These are phyloP conservation scores for Tetragonula clypearis DNA, from an alignment of 1,140 invertebrate species.

Conservation along the genomic window DNA sequence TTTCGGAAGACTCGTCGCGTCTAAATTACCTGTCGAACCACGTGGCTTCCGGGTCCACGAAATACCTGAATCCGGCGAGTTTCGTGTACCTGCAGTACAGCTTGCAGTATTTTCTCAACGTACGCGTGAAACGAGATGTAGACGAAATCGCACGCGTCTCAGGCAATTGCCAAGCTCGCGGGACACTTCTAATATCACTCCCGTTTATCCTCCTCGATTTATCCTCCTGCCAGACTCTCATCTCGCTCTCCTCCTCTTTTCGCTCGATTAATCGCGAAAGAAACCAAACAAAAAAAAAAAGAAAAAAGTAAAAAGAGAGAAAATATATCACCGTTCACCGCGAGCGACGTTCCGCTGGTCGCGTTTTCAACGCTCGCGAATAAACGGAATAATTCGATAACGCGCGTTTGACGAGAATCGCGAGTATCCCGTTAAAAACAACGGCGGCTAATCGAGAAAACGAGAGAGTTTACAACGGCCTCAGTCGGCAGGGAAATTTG, in stretches of 20 bases:
- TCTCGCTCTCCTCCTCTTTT: not conserved
- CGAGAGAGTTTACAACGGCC: no score
- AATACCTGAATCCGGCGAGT: conserved; percentile 59
- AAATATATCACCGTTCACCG: no score
- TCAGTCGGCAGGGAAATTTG: not conserved
- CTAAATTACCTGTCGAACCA: conserved; percentile 60
- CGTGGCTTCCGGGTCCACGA: conserved; percentile 44
- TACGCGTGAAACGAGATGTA: not conserved
- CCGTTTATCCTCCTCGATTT: not conserved
- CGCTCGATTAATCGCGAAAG: no score
- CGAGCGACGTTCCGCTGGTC: no score
- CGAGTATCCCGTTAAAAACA: not conserved
- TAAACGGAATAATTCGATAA: not conserved
- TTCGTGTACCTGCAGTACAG: conserved; percentile 58
- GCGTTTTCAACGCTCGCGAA: not conserved
- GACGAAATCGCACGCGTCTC: not conserved
- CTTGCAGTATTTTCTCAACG: conserved; percentile 42
- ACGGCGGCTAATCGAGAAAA: not conserved
- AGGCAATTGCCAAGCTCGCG: not conserved
- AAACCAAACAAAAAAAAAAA: no score
- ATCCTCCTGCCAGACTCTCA: not conserved
- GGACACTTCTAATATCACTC: no score
- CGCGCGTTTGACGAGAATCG: not conserved
- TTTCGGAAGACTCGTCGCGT: not conserved
- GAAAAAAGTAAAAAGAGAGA: no score